phyloP scores from a whole-genome alignment of 1,140 invertebrate species.

The Drosophila bipectinata region DNA sequence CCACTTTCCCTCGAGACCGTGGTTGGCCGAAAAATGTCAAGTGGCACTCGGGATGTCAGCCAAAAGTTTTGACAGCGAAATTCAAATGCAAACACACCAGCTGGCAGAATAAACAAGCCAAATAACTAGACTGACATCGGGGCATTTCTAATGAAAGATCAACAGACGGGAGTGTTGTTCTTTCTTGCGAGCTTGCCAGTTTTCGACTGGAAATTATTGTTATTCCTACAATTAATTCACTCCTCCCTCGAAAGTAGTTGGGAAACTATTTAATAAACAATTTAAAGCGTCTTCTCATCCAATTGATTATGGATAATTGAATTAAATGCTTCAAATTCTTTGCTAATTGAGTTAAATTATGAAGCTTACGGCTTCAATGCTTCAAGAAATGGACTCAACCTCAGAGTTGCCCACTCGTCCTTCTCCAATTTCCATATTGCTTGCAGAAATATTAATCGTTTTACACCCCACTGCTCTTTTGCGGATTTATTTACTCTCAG shows the following conservation, averaged over 20 bases:
- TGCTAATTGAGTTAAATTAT: constrained; percentile 22
- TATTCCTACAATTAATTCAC: constrained; percentile 11
- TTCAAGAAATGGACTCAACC: not conserved
- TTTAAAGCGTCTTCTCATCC: not conserved
- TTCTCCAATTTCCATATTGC: constrained; percentile 16
- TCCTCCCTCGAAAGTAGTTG: constrained; percentile 1
- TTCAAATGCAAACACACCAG: constrained; percentile 35
- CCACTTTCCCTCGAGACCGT: constrained; percentile 1
- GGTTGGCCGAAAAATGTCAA: constrained; percentile 25
- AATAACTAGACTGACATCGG: constrained; percentile 34
- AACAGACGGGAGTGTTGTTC: constrained; percentile 37
- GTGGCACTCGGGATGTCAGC: constrained; percentile 10
- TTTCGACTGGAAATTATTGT: not conserved
- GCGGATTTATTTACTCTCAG: constrained; percentile 32
- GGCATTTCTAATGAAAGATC: constrained; percentile 58
- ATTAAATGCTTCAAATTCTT: constrained; percentile 22
- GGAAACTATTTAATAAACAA: not conserved
- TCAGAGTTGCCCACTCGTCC: constrained; percentile 4
- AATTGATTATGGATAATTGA: constrained; percentile 4
- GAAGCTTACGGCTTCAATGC: not conserved
- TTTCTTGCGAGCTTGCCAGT: constrained; percentile 2
- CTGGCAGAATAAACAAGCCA: constrained; percentile 43
- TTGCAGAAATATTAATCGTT: constrained; percentile 35
- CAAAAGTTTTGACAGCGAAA: constrained; percentile 63
- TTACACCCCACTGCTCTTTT: constrained; percentile 33